Evolutionary conservation across 2,113 vertebrate genomes (phyloP).

Genomic region (Crotalus helleri): DNA sequence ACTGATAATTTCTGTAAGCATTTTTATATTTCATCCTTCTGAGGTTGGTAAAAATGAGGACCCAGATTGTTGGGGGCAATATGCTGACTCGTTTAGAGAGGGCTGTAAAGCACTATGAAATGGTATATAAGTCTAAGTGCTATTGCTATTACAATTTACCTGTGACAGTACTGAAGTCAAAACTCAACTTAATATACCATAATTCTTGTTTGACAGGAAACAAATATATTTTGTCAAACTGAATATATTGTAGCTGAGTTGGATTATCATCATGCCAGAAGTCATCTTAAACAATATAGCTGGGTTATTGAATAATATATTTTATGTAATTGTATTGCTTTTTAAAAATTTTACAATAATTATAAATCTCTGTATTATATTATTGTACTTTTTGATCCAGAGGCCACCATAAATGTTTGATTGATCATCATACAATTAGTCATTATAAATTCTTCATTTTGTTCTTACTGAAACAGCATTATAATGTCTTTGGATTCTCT

Average conservation of each 20-base stretch:
- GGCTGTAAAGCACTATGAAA: no score
- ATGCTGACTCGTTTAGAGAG: no score
- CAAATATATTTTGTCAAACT: background rate
- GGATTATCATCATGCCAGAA: background rate
- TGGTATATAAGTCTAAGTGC: no score
- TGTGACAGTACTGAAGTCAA: conserved; percentile 5
- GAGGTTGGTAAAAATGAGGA: no score
- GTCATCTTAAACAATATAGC: background rate
- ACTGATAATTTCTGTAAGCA: background rate
- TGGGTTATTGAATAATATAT: background rate
- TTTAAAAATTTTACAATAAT: background rate
- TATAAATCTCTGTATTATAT: background rate
- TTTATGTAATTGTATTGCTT: background rate
- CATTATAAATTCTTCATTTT: conserved; percentile 16
- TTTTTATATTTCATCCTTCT: background rate
- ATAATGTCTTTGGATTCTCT: background rate
- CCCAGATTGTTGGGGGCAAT: no score
- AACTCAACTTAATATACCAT: conserved; percentile 26
- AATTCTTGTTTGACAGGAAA: conserved; percentile 1
- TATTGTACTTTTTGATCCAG: background rate
- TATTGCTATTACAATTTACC: background rate
- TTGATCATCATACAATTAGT: background rate
- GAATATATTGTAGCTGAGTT: background rate
- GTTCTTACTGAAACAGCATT: background rate
- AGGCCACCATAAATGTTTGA: background rate